A percentile compares a stretch with the other conserved stretches of the same genome.
These are phyloP conservation scores for Leguminivora glycinivorella DNA, from an alignment of 1,140 invertebrate genomes.

Conservation along the genomic window DNA sequence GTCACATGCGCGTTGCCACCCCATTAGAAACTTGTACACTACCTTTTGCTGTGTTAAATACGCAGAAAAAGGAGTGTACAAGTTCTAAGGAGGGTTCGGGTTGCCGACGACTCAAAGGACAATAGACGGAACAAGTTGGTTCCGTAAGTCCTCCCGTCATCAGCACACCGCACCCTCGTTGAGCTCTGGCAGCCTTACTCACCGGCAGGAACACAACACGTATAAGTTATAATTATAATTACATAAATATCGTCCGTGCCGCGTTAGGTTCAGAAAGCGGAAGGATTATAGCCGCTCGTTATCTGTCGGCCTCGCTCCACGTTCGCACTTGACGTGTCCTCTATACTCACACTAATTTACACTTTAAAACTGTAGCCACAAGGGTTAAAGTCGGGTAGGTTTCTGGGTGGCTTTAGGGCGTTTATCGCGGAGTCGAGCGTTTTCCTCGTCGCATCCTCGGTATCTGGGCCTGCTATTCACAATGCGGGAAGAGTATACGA, in stretches of 20 bases:
- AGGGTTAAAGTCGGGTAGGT: background rate
- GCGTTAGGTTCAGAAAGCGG: slow-evolving; percentile 4
- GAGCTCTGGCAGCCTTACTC: too few relatives aligned
- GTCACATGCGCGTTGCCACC: too few relatives aligned
- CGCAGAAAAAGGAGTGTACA: too few relatives aligned
- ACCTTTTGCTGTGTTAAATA: too few relatives aligned
- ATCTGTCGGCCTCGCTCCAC: background rate
- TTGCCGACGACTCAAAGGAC: too few relatives aligned
- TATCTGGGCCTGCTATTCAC: background rate
- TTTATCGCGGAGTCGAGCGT: background rate
- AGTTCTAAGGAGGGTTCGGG: too few relatives aligned
- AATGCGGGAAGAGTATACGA: too few relatives aligned
- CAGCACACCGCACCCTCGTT: too few relatives aligned
- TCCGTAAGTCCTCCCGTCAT: too few relatives aligned
- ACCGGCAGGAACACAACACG: too few relatives aligned
- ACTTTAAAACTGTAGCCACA: background rate
- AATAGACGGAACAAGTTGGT: too few relatives aligned
- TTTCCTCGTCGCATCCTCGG: slow-evolving; percentile 15
- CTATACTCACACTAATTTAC: background rate
- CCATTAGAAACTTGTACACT: too few relatives aligned
- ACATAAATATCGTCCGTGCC: background rate
- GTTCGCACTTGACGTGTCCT: background rate
- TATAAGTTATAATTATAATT: background rate
- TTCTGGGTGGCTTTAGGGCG: background rate
- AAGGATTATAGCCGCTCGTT: background rate